Conservation (phyloP, 2,113 vertebrate genomes). For the Electrona antarctica region DNA sequence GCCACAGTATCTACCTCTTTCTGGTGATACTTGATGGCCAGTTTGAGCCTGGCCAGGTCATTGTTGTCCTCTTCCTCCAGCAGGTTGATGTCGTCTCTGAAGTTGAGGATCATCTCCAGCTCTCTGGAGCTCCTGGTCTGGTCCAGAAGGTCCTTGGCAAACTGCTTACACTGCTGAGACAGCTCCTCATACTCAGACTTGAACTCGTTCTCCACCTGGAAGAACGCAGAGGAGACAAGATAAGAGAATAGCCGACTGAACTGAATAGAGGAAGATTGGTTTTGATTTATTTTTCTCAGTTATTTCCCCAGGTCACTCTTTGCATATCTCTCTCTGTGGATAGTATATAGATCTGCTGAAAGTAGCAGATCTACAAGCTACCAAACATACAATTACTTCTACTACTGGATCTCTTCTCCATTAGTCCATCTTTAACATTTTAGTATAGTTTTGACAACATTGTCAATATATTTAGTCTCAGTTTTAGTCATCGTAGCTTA, state of each 20-base stretch:
- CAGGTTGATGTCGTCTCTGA: conserved; percentile 88
- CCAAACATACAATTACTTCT: too few relatives aligned
- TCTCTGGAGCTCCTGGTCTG: conserved; percentile 97
- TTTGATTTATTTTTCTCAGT: too few relatives aligned
- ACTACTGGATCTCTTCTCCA: too few relatives aligned
- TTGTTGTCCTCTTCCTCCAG: conserved; percentile 91
- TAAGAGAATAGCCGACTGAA: too few relatives aligned
- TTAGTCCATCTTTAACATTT: too few relatives aligned
- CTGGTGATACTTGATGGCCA: conserved; percentile 98
- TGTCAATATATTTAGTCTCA: too few relatives aligned
- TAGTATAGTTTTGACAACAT: too few relatives aligned
- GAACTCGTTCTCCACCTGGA: conserved; percentile 93
- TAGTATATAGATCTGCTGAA: too few relatives aligned
- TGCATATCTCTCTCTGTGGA: not conserved
- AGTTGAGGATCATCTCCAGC: conserved; percentile 98
- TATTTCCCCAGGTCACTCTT: too few relatives aligned
- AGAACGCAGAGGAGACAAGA: not conserved
- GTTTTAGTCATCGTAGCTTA: too few relatives aligned
- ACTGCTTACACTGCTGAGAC: conserved; percentile 94
- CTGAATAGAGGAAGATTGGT: too few relatives aligned
- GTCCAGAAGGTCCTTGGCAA: conserved; percentile 96
- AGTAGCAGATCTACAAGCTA: too few relatives aligned
- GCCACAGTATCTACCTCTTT: conserved; percentile 87
- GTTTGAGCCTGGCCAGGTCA: conserved; percentile 92
- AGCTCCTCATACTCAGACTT: conserved; percentile 97